Base-by-base conservation (phyloP, 2,113 vertebrate species). In the Oreocharis arfaki region DNA sequence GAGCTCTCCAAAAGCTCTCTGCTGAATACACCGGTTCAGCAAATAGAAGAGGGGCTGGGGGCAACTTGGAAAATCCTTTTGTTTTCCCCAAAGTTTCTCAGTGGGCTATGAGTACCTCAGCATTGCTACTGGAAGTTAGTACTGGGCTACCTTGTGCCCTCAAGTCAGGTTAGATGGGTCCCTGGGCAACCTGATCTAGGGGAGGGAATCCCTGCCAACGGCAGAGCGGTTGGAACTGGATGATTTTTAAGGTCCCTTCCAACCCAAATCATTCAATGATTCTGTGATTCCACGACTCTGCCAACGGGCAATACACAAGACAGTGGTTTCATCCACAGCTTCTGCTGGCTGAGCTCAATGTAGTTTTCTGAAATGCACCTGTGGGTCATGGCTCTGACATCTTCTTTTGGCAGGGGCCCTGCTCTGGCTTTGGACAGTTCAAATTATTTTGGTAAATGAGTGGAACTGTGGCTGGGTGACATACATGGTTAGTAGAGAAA, bases 1-100 rank as follows among this genome's bases (percentile, higher is more conserved):
- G 83, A 95, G 96, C 86, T 95, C 93, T 94, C 71, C 85, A 88
- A 88, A 96, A 89, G 93, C 92, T 87, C 68, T 94, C 80, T 76
- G 50, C 80, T 93, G 73, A 95, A 88, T 74, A 69, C 70, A 37
- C 32, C 47, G 9, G 23, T 92, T 91, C 67, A 78, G 63, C 14
- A 55, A 69, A 79, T 6, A 28, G 44, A 57, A 57, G 30, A 52
- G 42, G 18, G 6, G 2, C 20, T n/a, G 67, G 12, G 7, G 16
- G 50, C 37, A 78, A 28, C 18, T 50, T 50, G 28, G 37, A n/a
- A 83, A 81, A 52, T 60, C 71, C 55, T 59, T 91, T 50, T 42
- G 4, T 53, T 71, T 69, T 32, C 26, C n/a, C 30, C 26, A 0
- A 1, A 56, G 46, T 56, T 57, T 75, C 44, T 74, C 35, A 24